Conservation (phyloP, 2,888 invertebrate genomes). For the Drosophila fulvimacula region DNA sequence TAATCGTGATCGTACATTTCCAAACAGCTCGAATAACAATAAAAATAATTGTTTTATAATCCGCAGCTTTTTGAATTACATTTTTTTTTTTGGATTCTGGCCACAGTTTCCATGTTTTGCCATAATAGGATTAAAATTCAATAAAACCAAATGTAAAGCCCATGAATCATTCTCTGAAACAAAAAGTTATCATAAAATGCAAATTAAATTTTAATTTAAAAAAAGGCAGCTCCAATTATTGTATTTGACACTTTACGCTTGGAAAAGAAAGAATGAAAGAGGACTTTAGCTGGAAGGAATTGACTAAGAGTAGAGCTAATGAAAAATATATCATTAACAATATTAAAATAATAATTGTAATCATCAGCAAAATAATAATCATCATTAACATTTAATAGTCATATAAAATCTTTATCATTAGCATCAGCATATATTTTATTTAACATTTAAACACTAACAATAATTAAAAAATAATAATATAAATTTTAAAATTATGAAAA, state of each 20-base stretch:
- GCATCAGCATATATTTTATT: not conserved
- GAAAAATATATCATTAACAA: not conserved
- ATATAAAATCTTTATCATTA: not conserved
- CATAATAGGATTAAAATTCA: slow-evolving; percentile 42
- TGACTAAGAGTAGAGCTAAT: not conserved
- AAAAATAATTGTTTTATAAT: slow-evolving; percentile 63
- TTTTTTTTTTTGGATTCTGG: slow-evolving; percentile 25
- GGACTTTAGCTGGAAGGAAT: not conserved
- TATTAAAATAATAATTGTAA: not conserved
- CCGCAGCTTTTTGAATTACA: slow-evolving; percentile 17
- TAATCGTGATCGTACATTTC: slow-evolving; percentile 36
- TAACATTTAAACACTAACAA: not conserved
- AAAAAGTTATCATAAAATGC: slow-evolving; percentile 5
- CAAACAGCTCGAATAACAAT: slow-evolving; percentile 37
- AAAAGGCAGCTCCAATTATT: slow-evolving; percentile 13
- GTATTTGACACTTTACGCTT: slow-evolving; percentile 48
- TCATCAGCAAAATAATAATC: not conserved
- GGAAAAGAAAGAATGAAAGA: slow-evolving; percentile 11
- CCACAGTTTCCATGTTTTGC: slow-evolving; percentile 33
- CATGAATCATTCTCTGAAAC: slow-evolving; percentile 37
- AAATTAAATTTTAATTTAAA: slow-evolving; percentile 2
- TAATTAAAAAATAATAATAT: not conserved
- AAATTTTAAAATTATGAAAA: not conserved
- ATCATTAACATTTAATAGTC: not conserved
- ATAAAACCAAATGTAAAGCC: slow-evolving; percentile 5